Conservation (phyloP, 1,140 invertebrate genomes). For the Drosophila rufa region DNA sequence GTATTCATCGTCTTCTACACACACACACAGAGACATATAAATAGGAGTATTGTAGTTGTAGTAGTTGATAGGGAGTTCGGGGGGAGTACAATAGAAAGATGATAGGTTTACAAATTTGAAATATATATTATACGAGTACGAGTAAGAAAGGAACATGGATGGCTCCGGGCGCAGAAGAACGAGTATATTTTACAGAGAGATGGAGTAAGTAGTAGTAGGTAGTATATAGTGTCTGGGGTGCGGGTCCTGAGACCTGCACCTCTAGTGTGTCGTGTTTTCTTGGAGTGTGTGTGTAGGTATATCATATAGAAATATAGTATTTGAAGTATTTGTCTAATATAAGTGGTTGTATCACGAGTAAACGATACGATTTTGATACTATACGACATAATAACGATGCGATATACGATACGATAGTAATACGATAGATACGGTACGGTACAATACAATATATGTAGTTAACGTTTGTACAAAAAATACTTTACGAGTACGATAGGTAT, state of each 20-base stretch:
- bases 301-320: conserved; percentile 24
- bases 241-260: neutral
- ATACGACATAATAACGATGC: conserved; percentile 30
- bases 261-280: conserved; percentile 6
- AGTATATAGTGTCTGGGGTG: conserved; percentile 9
- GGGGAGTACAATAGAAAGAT: conserved; percentile 72
- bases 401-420: conserved; percentile 38
- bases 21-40: conserved; percentile 80
- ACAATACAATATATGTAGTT: conserved; percentile 50
- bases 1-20: conserved; percentile 85
- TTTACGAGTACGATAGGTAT: conserved; percentile 43
- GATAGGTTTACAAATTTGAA: conserved; percentile 68
- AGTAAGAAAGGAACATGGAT: conserved; percentile 45
- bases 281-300: conserved; percentile 18
- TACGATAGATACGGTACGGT: conserved; percentile 34
- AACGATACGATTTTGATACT: conserved; percentile 19
- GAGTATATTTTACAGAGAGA: conserved; percentile 43
- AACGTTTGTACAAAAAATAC: conserved; percentile 52
- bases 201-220: neutral
- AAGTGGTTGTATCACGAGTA: conserved; percentile 39
- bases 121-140: conserved; percentile 35
- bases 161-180: conserved; percentile 43
- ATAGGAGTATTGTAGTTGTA: conserved; percentile 76
- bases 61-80: conserved; percentile 59
- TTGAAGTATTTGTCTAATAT: conserved; percentile 40